phyloP scores from a whole-genome alignment of 2,888 invertebrate genomes.

The Pterostichus madidus region DNA sequence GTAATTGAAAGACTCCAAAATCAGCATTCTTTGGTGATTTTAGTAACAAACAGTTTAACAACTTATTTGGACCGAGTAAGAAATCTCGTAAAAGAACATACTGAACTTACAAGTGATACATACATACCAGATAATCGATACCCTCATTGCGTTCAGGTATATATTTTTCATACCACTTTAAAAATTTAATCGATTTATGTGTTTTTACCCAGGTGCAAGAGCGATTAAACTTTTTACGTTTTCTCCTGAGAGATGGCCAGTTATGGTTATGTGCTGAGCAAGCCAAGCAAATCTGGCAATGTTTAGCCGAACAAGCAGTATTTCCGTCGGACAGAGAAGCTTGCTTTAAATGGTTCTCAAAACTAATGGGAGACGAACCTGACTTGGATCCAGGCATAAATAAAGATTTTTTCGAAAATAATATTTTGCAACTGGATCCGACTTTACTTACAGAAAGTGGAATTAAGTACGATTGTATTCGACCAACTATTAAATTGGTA shows the following conservation, averaged over 20 bases:
- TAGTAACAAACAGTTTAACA: slow-evolving; percentile 95
- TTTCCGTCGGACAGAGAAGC: slow-evolving; percentile 96
- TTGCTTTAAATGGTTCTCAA: slow-evolving; percentile 99
- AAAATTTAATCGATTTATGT: slow-evolving; percentile 73
- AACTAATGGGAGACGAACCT: slow-evolving; percentile 97
- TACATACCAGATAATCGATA: slow-evolving; percentile 93
- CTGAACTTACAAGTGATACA: slow-evolving; percentile 87
- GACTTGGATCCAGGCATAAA: slow-evolving; percentile 98
- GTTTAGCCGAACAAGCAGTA: slow-evolving; percentile 95
- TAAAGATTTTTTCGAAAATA: slow-evolving; percentile 96
- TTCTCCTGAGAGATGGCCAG: slow-evolving; percentile 96
- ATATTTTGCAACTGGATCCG: slow-evolving; percentile 95
- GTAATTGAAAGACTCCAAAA: slow-evolving; percentile 94
- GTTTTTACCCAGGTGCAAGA: slow-evolving; percentile 92
- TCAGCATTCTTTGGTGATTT: slow-evolving; percentile 94
- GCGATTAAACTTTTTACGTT: slow-evolving; percentile 91
- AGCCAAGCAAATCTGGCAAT: slow-evolving; percentile 98
- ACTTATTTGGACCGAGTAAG: slow-evolving; percentile 94
- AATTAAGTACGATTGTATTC: slow-evolving; percentile 83
- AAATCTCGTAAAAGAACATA: slow-evolving; percentile 83
- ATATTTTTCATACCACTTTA: slow-evolving; percentile 23
- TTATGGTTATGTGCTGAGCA: slow-evolving; percentile 98
- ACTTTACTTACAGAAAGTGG: slow-evolving; percentile 95
- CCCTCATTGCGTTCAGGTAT: slow-evolving; percentile 91
- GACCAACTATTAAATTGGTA: background rate